Evolutionary conservation across 2,797 vertebrate species (phyloP).

Genomic region (Carapus acus): DNA sequence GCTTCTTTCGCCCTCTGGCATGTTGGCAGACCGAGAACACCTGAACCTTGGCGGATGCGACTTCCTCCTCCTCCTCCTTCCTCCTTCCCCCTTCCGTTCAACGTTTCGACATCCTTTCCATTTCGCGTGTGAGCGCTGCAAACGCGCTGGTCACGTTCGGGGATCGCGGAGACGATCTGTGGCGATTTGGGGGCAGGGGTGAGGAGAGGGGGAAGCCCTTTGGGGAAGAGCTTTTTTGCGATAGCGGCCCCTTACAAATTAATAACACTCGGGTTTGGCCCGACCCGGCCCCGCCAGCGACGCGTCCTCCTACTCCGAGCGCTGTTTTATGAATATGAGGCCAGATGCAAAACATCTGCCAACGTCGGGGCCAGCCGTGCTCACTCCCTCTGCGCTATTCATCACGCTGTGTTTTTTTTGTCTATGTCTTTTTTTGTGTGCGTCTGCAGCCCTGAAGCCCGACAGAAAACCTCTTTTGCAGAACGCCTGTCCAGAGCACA

Average conservation of each 20-base stretch:
- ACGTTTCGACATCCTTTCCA: background rate
- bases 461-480: conserved; percentile 12
- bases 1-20: too few species aligned
- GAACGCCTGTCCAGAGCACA: conserved; percentile 31
- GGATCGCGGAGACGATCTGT: background rate
- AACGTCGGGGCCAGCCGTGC: conserved; percentile 17
- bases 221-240: conserved; percentile 1
- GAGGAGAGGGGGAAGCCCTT: too few species aligned
- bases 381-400: conserved; percentile 18
- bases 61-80: background rate
- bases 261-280: conserved; percentile 17
- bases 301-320: conserved; percentile 17
- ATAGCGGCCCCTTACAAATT: conserved; percentile 10
- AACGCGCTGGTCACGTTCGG: background rate
- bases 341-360: conserved; percentile 50
- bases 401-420: conserved; percentile 10
- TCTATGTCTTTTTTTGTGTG: background rate
- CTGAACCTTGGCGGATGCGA: background rate
- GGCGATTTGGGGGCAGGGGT: background rate
- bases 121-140: background rate
- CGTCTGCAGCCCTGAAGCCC: conserved; percentile 15
- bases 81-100: background rate
- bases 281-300: conserved; percentile 13
- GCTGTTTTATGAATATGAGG: conserved; percentile 31
- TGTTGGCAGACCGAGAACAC: too few species aligned